Evolutionary conservation across 2,113 vertebrate species (phyloP), one percentile per base, ranked within the genome.

Genomic region (Beaufortia kweichowensis): DNA sequence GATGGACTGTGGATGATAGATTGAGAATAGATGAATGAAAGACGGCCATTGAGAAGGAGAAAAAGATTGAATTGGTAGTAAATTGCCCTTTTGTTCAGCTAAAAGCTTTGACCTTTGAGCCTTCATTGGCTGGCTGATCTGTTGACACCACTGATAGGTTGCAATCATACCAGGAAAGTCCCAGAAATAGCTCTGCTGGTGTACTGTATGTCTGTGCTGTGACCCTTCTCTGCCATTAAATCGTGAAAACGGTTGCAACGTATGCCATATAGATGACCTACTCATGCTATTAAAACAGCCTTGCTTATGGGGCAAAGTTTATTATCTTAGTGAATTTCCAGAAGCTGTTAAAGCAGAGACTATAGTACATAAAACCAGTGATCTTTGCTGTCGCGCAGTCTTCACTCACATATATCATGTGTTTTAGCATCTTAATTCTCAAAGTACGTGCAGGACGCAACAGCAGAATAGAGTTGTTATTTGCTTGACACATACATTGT

Each of bases 101-200:
- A 63, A 53, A 50, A 85, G 69, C 86, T 84, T 77, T 88, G 88
- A 89, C 85, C 88, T 87, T 91, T 84, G 82, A 84, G 78, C 84
- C 83, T 67, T 84, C 82, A 86, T 88, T 85, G 86, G 83, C 84
- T 81, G 80, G 81, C 81, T 82, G 87, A 86, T 84, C 68, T 29
- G 75, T 83, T 87, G 78, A 85, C 86, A 82, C 84, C 76, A 1
- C 19, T 78, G 77, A 86, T 76, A 70, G 81, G 76, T 67, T 81
- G 80, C 70, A 31, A 77, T 70, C 79, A 85, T 84, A 82, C 78
- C 61, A 84, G 85, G 78, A 82, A 77, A 63, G 79, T 83, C 82
- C 85, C 85, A 83, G 69, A 85, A 82, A 88, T 84, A 67, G 84
- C 57, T 21, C 70, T 3, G 67, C 29, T 70, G 48, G 33, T 35